Evolutionary conservation across 2,888 invertebrate species (phyloP).

Genomic region (Dione vanillae): DNA sequence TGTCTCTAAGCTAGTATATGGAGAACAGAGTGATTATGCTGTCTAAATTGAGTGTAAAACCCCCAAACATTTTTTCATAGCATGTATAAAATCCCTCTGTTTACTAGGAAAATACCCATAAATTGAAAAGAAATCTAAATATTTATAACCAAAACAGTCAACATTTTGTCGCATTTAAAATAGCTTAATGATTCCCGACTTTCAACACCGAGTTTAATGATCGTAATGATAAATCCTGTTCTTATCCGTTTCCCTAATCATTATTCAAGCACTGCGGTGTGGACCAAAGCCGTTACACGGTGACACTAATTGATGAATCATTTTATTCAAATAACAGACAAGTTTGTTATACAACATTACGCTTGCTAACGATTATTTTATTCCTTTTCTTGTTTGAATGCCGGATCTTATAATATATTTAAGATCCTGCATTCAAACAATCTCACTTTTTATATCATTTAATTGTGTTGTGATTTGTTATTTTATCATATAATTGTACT

Average conservation of each 20-base stretch:
- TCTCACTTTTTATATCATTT: neutral
- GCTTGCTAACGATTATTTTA: slow-evolving; percentile 11
- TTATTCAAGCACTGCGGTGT: slow-evolving; percentile 27
- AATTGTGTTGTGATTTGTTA: no score
- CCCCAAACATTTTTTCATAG: no score
- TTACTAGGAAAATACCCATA: neutral
- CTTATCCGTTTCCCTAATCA: slow-evolving; percentile 25
- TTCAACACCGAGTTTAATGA: slow-evolving; percentile 18
- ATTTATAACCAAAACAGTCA: neutral
- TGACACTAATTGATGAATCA: slow-evolving; percentile 31
- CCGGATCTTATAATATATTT: no score
- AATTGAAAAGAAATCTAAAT: neutral
- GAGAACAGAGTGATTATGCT: no score
- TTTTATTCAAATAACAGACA: slow-evolving; percentile 23
- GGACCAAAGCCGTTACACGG: slow-evolving; percentile 32
- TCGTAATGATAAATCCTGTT: slow-evolving; percentile 21
- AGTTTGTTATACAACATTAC: slow-evolving; percentile 13
- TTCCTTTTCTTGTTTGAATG: neutral
- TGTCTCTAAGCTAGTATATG: no score
- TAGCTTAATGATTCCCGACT: neutral
- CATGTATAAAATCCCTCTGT: no score
- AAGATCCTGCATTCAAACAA: no score
- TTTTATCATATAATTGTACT: no score
- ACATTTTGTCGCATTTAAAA: neutral
- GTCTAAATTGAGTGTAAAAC: no score